Conservation (phyloP, 2,888 invertebrate species). For the Tetropium fuscum region DNA sequence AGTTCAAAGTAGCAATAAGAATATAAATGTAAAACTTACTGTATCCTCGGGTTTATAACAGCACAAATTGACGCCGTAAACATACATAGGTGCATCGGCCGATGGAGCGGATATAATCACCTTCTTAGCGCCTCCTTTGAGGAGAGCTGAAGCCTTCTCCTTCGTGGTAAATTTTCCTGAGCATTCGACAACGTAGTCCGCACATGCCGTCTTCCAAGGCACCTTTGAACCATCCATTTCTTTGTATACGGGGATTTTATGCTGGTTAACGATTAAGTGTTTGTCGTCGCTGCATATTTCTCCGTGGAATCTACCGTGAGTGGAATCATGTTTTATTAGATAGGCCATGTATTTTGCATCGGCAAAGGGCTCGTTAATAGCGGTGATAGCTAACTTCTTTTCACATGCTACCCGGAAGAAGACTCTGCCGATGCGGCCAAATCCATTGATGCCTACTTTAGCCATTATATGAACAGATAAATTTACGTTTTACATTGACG, state of each 20-base stretch:
- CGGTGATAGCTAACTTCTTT: conserved; percentile 85
- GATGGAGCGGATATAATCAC: conserved; percentile 98
- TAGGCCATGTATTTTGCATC: conserved; percentile 98
- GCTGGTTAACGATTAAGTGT: conserved; percentile 84
- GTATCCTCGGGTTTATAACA: conserved; percentile 81
- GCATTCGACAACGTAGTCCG: conserved; percentile 96
- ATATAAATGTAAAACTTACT: too few relatives aligned
- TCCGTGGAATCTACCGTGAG: conserved; percentile 95
- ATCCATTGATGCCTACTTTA: conserved; percentile 93
- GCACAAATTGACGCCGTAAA: conserved; percentile 95
- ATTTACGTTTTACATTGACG: too few relatives aligned
- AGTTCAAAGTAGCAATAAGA: too few relatives aligned
- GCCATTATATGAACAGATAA: too few relatives aligned
- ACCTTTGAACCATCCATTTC: conserved; percentile 84
- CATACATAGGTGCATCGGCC: conserved; percentile 99
- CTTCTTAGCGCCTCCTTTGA: conserved; percentile 93
- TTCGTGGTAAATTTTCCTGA: conserved; percentile 97
- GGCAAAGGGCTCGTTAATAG: conserved; percentile 98
- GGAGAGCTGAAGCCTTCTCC: conserved; percentile 90
- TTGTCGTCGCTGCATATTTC: conserved; percentile 83
- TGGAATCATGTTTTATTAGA: conserved; percentile 98
- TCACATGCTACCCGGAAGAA: conserved; percentile 88
- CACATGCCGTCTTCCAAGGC: conserved; percentile 93
- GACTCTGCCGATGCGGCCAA: conserved; percentile 94
- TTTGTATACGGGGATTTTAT: conserved; percentile 87